These are phyloP conservation scores for Thalassaphorura encarpata DNA, from an alignment of 1,140 invertebrate species.

Conservation along the genomic window DNA sequence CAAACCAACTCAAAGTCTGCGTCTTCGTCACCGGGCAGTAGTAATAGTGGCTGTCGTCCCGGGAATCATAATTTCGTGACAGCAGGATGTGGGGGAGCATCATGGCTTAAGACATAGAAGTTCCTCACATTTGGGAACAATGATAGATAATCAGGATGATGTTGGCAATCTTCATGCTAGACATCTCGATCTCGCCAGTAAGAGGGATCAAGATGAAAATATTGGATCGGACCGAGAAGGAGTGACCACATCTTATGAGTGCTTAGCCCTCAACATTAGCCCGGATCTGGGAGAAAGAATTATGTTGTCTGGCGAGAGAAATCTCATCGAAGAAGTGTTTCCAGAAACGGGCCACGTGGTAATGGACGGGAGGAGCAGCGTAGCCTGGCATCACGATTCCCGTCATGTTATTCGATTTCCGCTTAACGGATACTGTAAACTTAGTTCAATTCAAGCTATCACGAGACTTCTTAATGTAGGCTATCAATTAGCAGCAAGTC, in stretches of 20 bases:
- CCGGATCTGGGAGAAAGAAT: conserved; percentile 80
- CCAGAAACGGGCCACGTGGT: conserved; percentile 76
- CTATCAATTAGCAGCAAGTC: conserved; percentile 70
- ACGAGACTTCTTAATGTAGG: conserved; percentile 73
- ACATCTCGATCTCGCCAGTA: too few species aligned
- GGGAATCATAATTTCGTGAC: too few species aligned
- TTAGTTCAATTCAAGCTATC: conserved; percentile 82
- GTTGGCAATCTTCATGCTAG: too few species aligned
- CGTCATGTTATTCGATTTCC: conserved; percentile 80
- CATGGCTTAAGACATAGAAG: too few species aligned
- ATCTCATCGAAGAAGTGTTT: conserved; percentile 56
- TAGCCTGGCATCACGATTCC: conserved; percentile 74
- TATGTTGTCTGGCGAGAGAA: conserved; percentile 68
- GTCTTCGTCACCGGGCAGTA: neutral
- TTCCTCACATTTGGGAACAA: too few species aligned
- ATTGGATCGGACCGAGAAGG: conserved; percentile 6
- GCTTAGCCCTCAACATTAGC: conserved; percentile 74
- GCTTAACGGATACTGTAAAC: conserved; percentile 82
- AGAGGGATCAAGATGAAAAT: too few species aligned
- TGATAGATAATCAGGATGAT: too few species aligned
- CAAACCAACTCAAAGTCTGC: neutral
- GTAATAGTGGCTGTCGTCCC: neutral
- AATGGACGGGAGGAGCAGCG: conserved; percentile 65
- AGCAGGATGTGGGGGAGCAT: too few species aligned
- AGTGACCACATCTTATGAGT: conserved; percentile 49